phyloP scores from a whole-genome alignment of 2,113 vertebrate genomes.

The Pongo abelii region DNA sequence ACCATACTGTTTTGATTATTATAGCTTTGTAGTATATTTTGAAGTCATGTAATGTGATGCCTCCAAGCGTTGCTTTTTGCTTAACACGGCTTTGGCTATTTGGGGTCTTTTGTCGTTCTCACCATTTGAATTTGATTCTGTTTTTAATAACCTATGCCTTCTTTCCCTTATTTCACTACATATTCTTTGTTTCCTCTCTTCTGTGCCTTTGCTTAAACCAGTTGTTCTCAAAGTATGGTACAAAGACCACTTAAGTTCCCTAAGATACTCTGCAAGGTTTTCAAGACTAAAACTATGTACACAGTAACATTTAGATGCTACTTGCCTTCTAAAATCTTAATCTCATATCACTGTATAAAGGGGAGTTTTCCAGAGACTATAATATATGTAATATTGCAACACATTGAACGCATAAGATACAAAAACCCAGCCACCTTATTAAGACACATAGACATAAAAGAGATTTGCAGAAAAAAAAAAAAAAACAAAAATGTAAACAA shows the following conservation, averaged over 20 bases:
- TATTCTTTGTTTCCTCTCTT: not conserved
- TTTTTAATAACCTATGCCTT: not conserved
- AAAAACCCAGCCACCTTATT: no score
- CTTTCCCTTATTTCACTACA: not conserved
- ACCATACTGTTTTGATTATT: not conserved
- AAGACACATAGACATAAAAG: no score
- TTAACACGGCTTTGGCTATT: no score
- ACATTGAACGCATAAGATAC: no score
- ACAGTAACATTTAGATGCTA: not conserved
- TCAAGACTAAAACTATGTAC: not conserved
- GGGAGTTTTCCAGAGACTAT: no score
- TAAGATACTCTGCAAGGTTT: not conserved
- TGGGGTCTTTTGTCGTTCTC: not conserved
- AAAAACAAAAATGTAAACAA: not conserved
- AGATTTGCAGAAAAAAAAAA: no score
- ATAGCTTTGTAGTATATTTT: no score
- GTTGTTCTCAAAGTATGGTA: not conserved
- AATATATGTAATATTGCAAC: no score
- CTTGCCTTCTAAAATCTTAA: not conserved
- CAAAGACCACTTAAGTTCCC: rapidly evolving
- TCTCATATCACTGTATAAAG: not conserved
- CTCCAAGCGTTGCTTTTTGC: no score
- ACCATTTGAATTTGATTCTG: not conserved
- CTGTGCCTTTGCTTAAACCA: not conserved
- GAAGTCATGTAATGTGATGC: no score